Conservation (phyloP, 2,113 vertebrate species). For the Smithornis capensis region DNA sequence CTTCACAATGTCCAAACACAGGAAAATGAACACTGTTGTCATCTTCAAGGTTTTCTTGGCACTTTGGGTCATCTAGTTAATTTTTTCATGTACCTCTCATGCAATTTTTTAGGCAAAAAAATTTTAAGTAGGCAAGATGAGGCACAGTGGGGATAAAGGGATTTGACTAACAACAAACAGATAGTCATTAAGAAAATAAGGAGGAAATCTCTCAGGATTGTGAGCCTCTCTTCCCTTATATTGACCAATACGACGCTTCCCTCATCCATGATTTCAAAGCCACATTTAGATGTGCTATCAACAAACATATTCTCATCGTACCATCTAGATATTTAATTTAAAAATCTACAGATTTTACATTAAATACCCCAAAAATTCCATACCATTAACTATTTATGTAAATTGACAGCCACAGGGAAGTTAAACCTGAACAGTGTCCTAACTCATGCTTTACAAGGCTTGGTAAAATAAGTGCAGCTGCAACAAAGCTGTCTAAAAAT, state of each 20-base stretch:
- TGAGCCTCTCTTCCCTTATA: background rate
- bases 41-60: background rate
- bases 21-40: background rate
- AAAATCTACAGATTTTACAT: background rate
- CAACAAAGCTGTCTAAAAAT: background rate
- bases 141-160: background rate
- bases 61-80: background rate
- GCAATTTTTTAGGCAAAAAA: background rate
- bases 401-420: background rate
- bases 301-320: background rate
- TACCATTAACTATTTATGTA: background rate
- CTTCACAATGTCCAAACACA: background rate
- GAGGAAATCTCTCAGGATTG: background rate
- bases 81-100: background rate
- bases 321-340: background rate
- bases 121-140: background rate
- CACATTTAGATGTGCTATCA: background rate
- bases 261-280: background rate
- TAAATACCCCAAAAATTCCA: background rate
- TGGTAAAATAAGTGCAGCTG: background rate
- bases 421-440: background rate
- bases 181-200: background rate
- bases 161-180: background rate
- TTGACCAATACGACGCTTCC: background rate
- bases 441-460: background rate